Evolutionary conservation across 2,888 invertebrate species (phyloP).

Genomic region (Nephrotoma flavescens): DNA sequence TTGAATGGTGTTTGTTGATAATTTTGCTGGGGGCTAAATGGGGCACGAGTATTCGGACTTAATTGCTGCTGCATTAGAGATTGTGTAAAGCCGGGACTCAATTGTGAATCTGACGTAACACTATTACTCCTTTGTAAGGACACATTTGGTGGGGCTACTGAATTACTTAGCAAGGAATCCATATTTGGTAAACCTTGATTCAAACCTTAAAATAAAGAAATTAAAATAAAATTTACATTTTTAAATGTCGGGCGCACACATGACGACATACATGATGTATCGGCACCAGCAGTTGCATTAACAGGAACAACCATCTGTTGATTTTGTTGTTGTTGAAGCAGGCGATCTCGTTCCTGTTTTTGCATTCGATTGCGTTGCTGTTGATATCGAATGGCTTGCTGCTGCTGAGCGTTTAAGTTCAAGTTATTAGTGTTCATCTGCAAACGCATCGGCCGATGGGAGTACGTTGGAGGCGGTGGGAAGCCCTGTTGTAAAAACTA

Average conservation of each 20-base stretch:
- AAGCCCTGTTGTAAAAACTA: constrained; percentile 18
- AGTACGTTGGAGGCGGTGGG: constrained; percentile 29
- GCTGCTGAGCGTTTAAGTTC: background rate
- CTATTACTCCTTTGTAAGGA: constrained; percentile 57
- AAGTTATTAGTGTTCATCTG: constrained; percentile 14
- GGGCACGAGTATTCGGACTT: constrained; percentile 31
- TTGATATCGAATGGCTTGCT: constrained; percentile 12
- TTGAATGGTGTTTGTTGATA: constrained; percentile 21
- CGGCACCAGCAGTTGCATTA: constrained; percentile 46
- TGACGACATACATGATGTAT: constrained; percentile 22
- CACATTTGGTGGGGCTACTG: constrained; percentile 75
- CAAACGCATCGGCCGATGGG: constrained; percentile 22
- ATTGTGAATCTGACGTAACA: constrained; percentile 40
- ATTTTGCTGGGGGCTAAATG: constrained; percentile 29
- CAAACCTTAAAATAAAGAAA: constrained; percentile 19
- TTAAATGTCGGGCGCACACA: background rate
- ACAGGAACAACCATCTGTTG: constrained; percentile 70
- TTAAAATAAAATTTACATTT: background rate
- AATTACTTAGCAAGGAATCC: constrained; percentile 69
- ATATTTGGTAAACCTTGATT: constrained; percentile 44
- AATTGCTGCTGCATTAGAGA: constrained; percentile 32
- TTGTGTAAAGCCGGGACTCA: constrained; percentile 46
- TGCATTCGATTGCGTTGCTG: constrained; percentile 26
- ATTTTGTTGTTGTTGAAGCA: constrained; percentile 64
- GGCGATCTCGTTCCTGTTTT: constrained; percentile 49